A percentile compares a stretch with the other conserved stretches of the same genome.
Conservation (phyloP, 2,113 vertebrate species). For the Xenus cinereus region DNA sequence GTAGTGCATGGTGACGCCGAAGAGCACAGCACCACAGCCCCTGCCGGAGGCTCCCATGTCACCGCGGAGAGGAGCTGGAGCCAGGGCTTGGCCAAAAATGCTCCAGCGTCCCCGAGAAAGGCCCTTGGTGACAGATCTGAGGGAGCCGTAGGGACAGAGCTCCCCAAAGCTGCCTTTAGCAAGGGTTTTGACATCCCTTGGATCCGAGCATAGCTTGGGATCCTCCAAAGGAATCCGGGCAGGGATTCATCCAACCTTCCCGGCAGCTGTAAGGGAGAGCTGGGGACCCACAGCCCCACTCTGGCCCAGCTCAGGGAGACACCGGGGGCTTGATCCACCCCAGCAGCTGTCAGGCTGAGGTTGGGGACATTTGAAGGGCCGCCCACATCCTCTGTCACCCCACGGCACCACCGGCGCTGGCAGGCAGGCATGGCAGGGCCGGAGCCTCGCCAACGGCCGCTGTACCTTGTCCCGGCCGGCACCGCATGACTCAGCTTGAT, state of each 20-base stretch:
- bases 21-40: fast-evolving
- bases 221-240: fast-evolving
- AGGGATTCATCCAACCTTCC: not conserved
- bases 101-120: not conserved
- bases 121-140: fast-evolving
- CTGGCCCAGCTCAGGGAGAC: not conserved
- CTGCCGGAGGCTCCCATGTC: not conserved
- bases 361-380: not conserved
- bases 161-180: not conserved
- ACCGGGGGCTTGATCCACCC: no score
- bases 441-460: fast-evolving
- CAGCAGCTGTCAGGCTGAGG: not conserved
- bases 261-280: fast-evolving
- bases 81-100: not conserved
- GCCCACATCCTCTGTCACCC: not conserved
- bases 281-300: no score
- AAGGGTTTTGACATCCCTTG: not conserved
- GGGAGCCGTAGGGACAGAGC: not conserved
- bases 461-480: not conserved
- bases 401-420: not conserved
- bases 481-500: not conserved
- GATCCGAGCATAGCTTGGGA: not conserved
- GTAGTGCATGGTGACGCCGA: not conserved
- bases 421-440: fast-evolving
- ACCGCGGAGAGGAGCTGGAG: fast-evolving